These are phyloP conservation scores for Griposia aprilina DNA, from an alignment of 2,888 invertebrate genomes.

Conservation along the genomic window DNA sequence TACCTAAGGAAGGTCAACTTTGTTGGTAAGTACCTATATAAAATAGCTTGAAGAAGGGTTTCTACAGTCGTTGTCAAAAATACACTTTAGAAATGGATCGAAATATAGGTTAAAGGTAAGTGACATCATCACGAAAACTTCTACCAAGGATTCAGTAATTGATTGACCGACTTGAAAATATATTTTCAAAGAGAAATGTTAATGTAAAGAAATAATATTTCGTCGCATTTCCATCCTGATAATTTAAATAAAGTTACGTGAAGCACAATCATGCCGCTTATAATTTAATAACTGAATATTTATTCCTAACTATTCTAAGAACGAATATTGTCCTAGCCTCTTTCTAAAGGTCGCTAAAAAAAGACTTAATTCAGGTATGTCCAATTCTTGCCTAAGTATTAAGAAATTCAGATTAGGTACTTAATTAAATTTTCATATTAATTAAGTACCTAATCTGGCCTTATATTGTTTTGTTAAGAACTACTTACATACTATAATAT, in stretches of 20 bases:
- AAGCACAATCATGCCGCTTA: not conserved
- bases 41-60: not conserved
- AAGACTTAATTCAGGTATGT: not conserved
- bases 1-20: conserved; percentile 97
- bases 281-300: not conserved
- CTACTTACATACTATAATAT: not conserved
- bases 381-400: not conserved
- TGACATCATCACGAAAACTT: no score
- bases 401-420: not conserved
- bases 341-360: conserved; percentile 7
- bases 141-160: not conserved
- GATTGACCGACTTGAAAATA: not conserved
- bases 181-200: not conserved
- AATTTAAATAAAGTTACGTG: not conserved
- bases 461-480: not conserved
- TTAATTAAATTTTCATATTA: conserved; percentile 14
- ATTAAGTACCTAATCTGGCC: no score
- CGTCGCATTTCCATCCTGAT: not conserved
- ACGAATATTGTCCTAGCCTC: not conserved
- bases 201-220: not conserved
- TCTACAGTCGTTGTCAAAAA: not conserved
- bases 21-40: conserved; percentile 91
- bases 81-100: not conserved
- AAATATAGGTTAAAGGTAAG: not conserved
- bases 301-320: conserved; percentile 9